A percentile compares a stretch with the other conserved stretches of the same genome.
Conservation (phyloP, 35 echinoderm and acorn worm genomes). For the Hemicentrotus pulcherrimus region DNA sequence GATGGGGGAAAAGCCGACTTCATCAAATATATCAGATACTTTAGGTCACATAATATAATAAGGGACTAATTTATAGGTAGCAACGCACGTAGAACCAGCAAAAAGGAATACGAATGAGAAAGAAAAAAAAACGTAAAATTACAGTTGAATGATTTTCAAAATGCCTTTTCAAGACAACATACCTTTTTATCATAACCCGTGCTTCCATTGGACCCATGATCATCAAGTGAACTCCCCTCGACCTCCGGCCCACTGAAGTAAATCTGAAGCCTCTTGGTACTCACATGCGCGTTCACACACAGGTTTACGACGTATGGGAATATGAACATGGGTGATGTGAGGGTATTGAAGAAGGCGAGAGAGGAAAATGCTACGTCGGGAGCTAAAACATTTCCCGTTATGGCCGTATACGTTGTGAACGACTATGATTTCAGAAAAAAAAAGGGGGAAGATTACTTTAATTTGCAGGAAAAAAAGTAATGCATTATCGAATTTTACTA, state of each 20-base stretch:
- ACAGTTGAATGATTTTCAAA: too few species aligned
- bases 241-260: slow-evolving; percentile 63
- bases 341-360: slow-evolving; percentile 59
- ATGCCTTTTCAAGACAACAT: too few species aligned
- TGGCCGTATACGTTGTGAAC: slow-evolving; percentile 51
- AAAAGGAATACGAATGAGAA: too few species aligned
- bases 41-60: too few species aligned
- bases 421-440: slow-evolving; percentile 38
- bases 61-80: too few species aligned
- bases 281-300: slow-evolving; percentile 61
- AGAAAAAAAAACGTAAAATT: too few species aligned
- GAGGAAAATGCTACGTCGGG: slow-evolving; percentile 74
- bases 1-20: too few species aligned
- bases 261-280: slow-evolving; percentile 45
- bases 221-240: neutral
- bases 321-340: slow-evolving; percentile 58
- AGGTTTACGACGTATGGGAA: slow-evolving; percentile 60
- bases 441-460: neutral
- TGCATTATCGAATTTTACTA: neutral
- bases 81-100: too few species aligned
- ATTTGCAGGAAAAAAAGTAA: neutral
- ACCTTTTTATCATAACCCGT: neutral
- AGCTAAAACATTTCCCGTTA: slow-evolving; percentile 51
- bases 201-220: neutral
- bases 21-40: too few species aligned